Conservation (phyloP, 2,113 vertebrate species). For the Sapayoa aenigma region DNA sequence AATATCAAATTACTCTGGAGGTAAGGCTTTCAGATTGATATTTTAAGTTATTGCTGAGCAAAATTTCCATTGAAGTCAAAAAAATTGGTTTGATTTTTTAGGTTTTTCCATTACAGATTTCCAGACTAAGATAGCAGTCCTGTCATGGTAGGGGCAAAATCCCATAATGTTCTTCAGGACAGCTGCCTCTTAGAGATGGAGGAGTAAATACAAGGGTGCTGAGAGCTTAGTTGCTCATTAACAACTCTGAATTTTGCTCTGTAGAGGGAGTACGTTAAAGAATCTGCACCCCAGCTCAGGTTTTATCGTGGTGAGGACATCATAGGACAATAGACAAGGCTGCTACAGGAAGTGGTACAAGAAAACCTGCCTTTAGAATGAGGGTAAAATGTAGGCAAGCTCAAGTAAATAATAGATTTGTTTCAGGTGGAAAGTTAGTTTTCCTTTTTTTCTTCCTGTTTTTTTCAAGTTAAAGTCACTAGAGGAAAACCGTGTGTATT, state of each 20-base stretch:
- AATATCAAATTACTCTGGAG: background rate
- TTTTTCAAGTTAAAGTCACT: background rate
- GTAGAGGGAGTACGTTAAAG: background rate
- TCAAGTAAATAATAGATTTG: background rate
- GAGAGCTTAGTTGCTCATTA: background rate
- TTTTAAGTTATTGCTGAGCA: background rate
- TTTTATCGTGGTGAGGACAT: background rate
- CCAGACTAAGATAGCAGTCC: background rate
- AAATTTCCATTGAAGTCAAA: background rate
- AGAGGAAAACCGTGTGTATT: background rate
- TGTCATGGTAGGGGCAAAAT: background rate
- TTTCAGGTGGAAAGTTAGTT: background rate
- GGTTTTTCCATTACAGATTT: background rate
- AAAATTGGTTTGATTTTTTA: background rate
- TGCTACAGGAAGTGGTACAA: background rate
- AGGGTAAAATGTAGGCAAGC: background rate
- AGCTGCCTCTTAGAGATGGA: background rate
- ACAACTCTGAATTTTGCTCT: background rate
- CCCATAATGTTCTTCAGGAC: background rate
- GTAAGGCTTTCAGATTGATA: background rate
- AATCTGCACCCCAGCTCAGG: background rate
- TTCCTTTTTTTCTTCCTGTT: background rate
- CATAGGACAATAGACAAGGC: background rate
- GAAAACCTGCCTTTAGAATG: background rate
- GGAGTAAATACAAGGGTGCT: background rate